These are phyloP conservation scores for Pseudochirops corinnae DNA, from an alignment of 2,797 vertebrate species.

Conservation along the genomic window DNA sequence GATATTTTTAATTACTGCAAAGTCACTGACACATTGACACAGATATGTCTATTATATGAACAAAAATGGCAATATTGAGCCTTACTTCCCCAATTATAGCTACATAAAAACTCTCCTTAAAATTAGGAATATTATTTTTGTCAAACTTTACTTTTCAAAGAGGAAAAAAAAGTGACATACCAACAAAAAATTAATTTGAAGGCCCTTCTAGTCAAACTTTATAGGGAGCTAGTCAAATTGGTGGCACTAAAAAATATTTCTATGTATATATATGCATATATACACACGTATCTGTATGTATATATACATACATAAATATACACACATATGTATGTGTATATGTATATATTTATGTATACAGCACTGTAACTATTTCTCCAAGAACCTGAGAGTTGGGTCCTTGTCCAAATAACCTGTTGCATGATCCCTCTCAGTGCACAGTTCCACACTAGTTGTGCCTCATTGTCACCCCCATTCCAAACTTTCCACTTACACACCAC, in stretches of 20 bases:
- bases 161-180: slow-evolving; percentile 7
- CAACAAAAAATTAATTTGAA: neutral
- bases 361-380: neutral
- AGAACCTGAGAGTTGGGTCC: neutral
- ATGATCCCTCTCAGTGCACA: neutral
- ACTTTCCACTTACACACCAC: neutral
- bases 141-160: slow-evolving; percentile 45
- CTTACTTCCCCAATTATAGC: neutral
- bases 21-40: neutral
- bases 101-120: neutral
- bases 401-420: neutral
- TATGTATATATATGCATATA: slow-evolving; percentile 10
- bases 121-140: neutral
- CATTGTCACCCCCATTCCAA: neutral
- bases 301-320: no score
- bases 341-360: neutral
- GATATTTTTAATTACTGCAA: slow-evolving; percentile 10
- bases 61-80: neutral
- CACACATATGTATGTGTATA: no score
- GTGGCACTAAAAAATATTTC: slow-evolving; percentile 14
- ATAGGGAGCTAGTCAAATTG: neutral
- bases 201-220: neutral
- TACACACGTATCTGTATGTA: neutral
- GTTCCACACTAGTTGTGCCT: neutral
- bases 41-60: neutral